Evolutionary conservation across 2,797 vertebrate genomes (phyloP).

Genomic region (Scomberomorus guttatus): DNA sequence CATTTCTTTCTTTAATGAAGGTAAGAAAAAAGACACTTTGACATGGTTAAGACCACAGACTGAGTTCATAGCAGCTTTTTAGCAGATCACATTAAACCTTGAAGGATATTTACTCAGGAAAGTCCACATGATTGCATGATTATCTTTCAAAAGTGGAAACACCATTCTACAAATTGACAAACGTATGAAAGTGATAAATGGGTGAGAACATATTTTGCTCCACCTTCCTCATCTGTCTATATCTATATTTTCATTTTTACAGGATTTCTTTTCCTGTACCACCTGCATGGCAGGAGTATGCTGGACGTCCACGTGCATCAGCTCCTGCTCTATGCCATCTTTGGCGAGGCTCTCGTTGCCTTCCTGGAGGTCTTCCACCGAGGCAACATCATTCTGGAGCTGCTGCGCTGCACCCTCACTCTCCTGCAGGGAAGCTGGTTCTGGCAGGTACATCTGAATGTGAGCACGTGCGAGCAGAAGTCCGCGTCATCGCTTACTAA

Average conservation of each 20-base stretch:
- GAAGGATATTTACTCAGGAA: neutral
- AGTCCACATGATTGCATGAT: neutral
- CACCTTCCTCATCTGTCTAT: neutral
- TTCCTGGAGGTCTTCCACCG: constrained; percentile 92
- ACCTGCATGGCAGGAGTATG: constrained; percentile 92
- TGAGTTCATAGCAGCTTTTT: too few relatives aligned
- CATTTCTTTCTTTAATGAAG: constrained; percentile 93
- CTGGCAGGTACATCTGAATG: constrained; percentile 90
- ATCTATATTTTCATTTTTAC: neutral
- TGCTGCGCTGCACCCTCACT: constrained; percentile 89
- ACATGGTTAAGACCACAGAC: too few relatives aligned
- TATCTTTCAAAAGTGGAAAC: neutral
- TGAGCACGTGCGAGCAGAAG: neutral
- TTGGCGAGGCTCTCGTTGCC: constrained; percentile 85
- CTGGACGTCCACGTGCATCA: constrained; percentile 93
- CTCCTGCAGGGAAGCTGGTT: constrained; percentile 97
- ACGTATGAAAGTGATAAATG: neutral
- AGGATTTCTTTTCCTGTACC: constrained; percentile 96
- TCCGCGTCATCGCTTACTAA: rapidly evolving
- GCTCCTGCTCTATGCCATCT: constrained; percentile 88
- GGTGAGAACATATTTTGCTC: neutral
- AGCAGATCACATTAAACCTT: too few relatives aligned
- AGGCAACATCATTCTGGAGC: constrained; percentile 91
- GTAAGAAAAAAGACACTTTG: constrained; percentile 74
- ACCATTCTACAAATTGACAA: neutral